Percentiles rank a stretch among this genome's conserved stretches.
These are phyloP conservation scores for Herminia tarsipennalis DNA, from an alignment of 2,888 invertebrate genomes.

Conservation along the genomic window DNA sequence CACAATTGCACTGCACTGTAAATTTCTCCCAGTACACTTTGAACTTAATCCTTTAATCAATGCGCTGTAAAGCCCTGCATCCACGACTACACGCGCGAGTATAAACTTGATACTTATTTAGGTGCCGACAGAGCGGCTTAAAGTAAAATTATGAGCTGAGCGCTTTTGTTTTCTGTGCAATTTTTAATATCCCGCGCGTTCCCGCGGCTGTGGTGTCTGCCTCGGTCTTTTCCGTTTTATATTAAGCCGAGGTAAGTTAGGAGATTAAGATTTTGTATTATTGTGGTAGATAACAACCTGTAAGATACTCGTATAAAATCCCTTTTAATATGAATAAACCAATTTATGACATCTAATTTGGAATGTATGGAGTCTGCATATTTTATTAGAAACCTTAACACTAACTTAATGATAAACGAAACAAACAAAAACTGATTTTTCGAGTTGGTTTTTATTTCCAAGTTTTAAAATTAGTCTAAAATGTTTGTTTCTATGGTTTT, in stretches of 20 bases:
- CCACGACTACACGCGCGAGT: conserved; percentile 14
- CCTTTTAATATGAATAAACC: not conserved
- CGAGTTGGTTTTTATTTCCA: too few species aligned
- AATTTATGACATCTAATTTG: too few species aligned
- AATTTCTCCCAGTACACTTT: conserved; percentile 6
- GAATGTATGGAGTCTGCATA: too few species aligned
- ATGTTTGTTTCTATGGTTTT: too few species aligned
- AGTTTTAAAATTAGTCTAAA: too few species aligned
- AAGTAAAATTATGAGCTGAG: conserved; percentile 32
- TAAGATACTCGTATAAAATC: not conserved
- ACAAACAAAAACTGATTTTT: too few species aligned
- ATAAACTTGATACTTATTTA: conserved; percentile 41
- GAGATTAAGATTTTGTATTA: conserved; percentile 37
- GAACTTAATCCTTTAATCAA: conserved; percentile 33
- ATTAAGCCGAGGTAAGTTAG: conserved; percentile 38
- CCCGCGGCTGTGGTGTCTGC: conserved; percentile 34
- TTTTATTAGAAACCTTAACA: too few species aligned
- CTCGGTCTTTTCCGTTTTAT: conserved; percentile 35
- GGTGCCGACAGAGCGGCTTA: conserved; percentile 39
- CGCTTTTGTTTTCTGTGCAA: conserved; percentile 51
- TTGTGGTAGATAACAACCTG: conserved; percentile 1
- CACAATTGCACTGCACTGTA: conserved; percentile 1
- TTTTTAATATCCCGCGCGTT: conserved; percentile 51
- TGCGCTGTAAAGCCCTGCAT: conserved; percentile 30
- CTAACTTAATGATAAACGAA: too few species aligned